Evolutionary conservation across 2,113 vertebrate species (phyloP), one percentile per base, ranked within the genome.

Genomic region (Lagopus muta): DNA sequence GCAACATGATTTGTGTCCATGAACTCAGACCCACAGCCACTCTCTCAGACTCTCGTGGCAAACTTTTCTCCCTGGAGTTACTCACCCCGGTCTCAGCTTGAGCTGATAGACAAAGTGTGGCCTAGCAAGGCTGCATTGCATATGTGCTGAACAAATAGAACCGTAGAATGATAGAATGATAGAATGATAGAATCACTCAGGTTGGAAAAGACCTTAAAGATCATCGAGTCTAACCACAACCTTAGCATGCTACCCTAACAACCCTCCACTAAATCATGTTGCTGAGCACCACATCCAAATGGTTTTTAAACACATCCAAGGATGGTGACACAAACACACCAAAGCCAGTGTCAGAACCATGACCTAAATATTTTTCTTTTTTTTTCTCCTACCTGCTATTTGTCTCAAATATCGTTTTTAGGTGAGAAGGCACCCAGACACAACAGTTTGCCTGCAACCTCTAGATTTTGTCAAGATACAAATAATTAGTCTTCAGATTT

Each of bases 81-180:
- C 2, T 13, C 57, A 45, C 0, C 81, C 38, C 47, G 90, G 47
- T 21, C 18, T 28, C 57, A 71, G 42, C 22, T 5, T 6, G 7
- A 89, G 38, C n/a, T 81, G 9, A 1, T 22, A 3, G 7, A 8
- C 2, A 60, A 70, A n/a, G 45, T 83, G 60, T 45, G 50, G 10
- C 14, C 2, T 5, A 61, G 22, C 14, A 52, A 87, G 45, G 13
- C 22, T 73, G 32, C 12, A 17, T 8, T 65, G 1, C 13, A 25
- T 13, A 9, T 42, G 20, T 25, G 40, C 13, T 73, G 43, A 10
- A 22, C 0, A 3, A 1, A 0, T 5, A 18, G 28, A 55, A 55
- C 28, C 28, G 11, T 32, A 32, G 54, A 55, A 28, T 54, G 52
- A 50, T 24, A 43, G 42, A 43, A 43, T 43, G 13, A 50, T 50